Percentiles rank a stretch among this genome's conserved stretches.
Conservation (phyloP, 1,140 invertebrate species). For the Neuroterus valhalla region DNA sequence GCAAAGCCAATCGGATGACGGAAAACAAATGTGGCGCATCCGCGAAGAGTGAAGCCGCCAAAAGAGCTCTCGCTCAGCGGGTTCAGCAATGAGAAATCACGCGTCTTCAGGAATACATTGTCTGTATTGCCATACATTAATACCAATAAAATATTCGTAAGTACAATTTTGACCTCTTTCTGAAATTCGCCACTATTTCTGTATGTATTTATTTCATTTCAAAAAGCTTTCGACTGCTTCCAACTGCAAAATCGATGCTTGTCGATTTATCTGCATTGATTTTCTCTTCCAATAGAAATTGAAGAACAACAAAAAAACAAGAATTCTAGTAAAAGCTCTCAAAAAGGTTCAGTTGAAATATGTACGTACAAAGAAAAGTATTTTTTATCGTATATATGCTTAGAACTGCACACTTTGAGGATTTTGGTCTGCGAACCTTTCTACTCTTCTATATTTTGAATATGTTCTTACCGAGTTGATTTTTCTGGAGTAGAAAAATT, state of each 20-base stretch:
- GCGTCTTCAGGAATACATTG: slow-evolving; percentile 6
- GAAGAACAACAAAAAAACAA: too few species aligned
- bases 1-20: slow-evolving; percentile 45
- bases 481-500: too few species aligned
- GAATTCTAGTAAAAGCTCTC: slow-evolving; percentile 45
- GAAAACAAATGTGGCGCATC: slow-evolving; percentile 63
- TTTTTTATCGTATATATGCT: slow-evolving; percentile 39
- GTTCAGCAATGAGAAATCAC: not conserved
- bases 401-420: slow-evolving; percentile 3
- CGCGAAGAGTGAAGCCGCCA: slow-evolving; percentile 42
- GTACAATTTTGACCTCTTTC: slow-evolving; percentile 51
- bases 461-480: too few species aligned
- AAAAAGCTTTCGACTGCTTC: not conserved
- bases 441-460: too few species aligned
- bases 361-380: slow-evolving; percentile 30
- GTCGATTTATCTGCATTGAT: slow-evolving; percentile 37
- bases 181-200: slow-evolving; percentile 56
- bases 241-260: slow-evolving; percentile 45
- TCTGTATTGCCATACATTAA: slow-evolving; percentile 1
- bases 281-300: slow-evolving; percentile 10
- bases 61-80: slow-evolving; percentile 4
- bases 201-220: slow-evolving; percentile 33
- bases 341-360: slow-evolving; percentile 44
- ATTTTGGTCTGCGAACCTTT: too few species aligned
- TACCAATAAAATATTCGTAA: slow-evolving; percentile 6